Evolutionary conservation across 2,888 invertebrate species (phyloP), one percentile per base, ranked within the genome.

Genomic region (Caenorhabditis becei): DNA sequence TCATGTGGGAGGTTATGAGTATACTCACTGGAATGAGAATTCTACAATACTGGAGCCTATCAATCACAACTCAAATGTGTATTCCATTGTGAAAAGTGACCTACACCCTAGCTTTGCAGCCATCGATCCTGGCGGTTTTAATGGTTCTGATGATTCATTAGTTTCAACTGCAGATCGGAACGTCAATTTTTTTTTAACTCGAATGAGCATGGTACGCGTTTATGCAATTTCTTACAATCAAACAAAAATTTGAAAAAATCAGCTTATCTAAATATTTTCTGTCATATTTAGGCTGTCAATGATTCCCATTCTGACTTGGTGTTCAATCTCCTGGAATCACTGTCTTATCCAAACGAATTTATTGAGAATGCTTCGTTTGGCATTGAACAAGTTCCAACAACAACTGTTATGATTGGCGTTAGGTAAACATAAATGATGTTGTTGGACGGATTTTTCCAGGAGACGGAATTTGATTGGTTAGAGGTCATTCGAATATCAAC

Each of bases 401-500:
- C 81, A 2, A 70, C 58, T 2, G 61, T 83, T 2, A 23, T 44
- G 11, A 74, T 84, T n/a, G 65, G 53, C 20, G 75, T 84, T 11
- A 53, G 32, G 26, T 41, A 14, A 20, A 8, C 14, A 41, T 11
- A 14, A 41, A 41, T 41, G 3, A 35, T 37, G 1, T n/a, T 4
- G 26, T 41, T n/a, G 1, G 7, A 23, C 10, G 23, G 49, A 23
- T 44, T 16, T 44, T 14, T 77, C 53, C 20, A 85, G 85, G 75
- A 66, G 7, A 47, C 62, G 4, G 84, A 88, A 28, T 54, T 89
- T 26, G 88, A 89, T 32, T 77, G 89, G 63, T 78, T 89, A 18
- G 84, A 88, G 58, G 74, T 89, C 18, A 83, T 90, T 18, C 84
- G 90, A 10, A 83, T 87, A 14, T 88, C 88, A 14, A 89, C 89